Evolutionary conservation across 2,888 invertebrate species (phyloP), one percentile per base, ranked within the genome.

Genomic region (Serrognathus titanus): DNA sequence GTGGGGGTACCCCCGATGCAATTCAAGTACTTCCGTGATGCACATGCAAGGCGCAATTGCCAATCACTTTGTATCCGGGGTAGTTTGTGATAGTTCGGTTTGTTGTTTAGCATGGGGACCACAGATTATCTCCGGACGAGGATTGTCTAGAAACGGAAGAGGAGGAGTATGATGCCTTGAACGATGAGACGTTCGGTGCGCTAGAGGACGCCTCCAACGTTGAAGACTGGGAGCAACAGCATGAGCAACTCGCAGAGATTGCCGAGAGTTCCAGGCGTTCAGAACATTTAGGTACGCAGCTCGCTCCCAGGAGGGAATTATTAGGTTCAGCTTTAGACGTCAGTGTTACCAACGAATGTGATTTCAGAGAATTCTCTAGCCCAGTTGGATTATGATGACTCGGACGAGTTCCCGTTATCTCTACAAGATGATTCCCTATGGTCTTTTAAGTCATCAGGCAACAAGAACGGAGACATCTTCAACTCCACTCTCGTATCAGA

Each of bases 141-240:
- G 86, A 85, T 60, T 72, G 73, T 51, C 80, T 81, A 24, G 84
- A 81, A 61, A 81, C 81, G 55, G 85, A 86, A 3, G 92, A 92
- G 63, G 92, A 92, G 62, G 92, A 92, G 71, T 94, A 93, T 77
- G 94, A 95, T 80, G 93, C 93, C 1, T 83, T 94, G 62, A 95
- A 95, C 69, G 91, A 94, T 78, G 94, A 94, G 78, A 95, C 95
- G 0, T 95, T 95, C 76, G 94, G 94, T 24, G 86, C 86, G 51
- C 88, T 86, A 63, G 87, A 86, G 71, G 81, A 85, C 66, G 62
- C 63, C 10, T 64, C 68, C 9, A 67, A 60, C 43, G 72, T 78
- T 58, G 85, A 84, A 11, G 89, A 89, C 70, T 89, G 89, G 89
- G 89, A 89, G 70, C 81, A 85, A 65, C 85, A 84, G 63, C 89